Conservation (phyloP, 2,888 invertebrate species). For the Cerastis leucographa region DNA sequence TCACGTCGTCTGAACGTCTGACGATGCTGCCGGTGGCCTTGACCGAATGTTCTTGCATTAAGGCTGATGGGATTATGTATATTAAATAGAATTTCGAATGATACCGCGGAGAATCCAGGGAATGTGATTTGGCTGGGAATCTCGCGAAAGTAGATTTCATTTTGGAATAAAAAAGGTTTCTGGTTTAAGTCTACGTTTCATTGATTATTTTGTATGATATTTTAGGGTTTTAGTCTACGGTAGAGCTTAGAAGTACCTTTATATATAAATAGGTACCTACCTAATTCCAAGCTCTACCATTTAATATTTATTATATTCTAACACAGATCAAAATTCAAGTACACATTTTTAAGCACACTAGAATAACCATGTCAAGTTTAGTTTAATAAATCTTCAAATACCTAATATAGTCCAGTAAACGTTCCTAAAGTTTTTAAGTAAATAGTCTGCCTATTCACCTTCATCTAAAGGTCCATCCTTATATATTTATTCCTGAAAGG, state of each 20-base stretch:
- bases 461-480: conserved; percentile 34
- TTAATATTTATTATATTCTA: background rate
- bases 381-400: background rate
- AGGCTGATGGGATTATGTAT: conserved; percentile 48
- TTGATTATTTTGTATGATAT: background rate
- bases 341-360: background rate
- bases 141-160: conserved; percentile 32
- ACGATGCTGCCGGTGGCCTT: conserved; percentile 44
- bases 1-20: conserved; percentile 42
- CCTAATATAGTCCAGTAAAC: conserved; percentile 4
- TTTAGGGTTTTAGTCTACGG: background rate
- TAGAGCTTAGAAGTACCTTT: no score
- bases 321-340: background rate
- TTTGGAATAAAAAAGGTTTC: conserved; percentile 27
- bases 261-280: background rate
- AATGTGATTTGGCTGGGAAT: conserved; percentile 34
- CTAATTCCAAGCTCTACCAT: background rate
- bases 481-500: conserved; percentile 40
- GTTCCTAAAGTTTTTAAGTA: conserved; percentile 34
- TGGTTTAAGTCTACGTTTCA: background rate
- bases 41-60: conserved; percentile 52
- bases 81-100: conserved; percentile 60
- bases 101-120: conserved; percentile 24
- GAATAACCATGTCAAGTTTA: background rate
- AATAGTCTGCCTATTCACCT: conserved; percentile 43